Base-by-base conservation (phyloP, 2,113 vertebrate species). In the Polyodon spathula region DNA sequence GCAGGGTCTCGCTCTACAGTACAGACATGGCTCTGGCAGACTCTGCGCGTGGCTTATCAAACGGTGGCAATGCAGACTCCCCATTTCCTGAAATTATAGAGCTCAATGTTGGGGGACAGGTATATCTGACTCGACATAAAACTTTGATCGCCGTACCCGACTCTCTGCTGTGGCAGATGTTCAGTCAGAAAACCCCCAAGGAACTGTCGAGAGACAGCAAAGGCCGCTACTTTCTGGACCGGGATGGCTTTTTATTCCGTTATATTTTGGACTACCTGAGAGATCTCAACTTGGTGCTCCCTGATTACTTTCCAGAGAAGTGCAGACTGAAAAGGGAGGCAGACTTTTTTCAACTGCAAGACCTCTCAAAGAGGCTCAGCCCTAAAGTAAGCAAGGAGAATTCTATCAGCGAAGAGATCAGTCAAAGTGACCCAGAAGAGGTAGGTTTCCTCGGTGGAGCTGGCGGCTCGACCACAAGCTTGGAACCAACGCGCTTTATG, bases 191-290 rank as follows among this genome's bases (percentile, higher is more conserved):
- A 69, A 86, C 86, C 39, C 89, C 93, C 11, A 81, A 86, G 67
- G 92, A 93, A 64, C 81, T 97, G 84, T 88, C 95, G 56, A 88
- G 86, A 66, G 95, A 97, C 86, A 90, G 91, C 83, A 97, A 97
- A 58, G 94, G 95, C 38, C 94, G 95, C 74, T 95, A 92, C 83
- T 97, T 97, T 76, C 67, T 97, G 76, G 95, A 97, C 76, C 79
- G 95, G 63, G 95, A 97, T 84, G 95, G 95, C 48, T 97, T 97
- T 78, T 81, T 97, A 61, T 97, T 97, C 82, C 95, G 95, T 63
- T 97, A 97, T 80, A 86, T 97, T 75, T 80, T 97, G 73, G 95
- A 97, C 72, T 97, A 97, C 73, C 84, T 97, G 64, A 87, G 94
- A 42, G 95, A 97, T 73, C 71, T 92, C 61, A 89, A 88, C 82